These are phyloP conservation scores for Dicrostonyx torquatus DNA, from an alignment of 2,797 vertebrate genomes.

Conservation along the genomic window DNA sequence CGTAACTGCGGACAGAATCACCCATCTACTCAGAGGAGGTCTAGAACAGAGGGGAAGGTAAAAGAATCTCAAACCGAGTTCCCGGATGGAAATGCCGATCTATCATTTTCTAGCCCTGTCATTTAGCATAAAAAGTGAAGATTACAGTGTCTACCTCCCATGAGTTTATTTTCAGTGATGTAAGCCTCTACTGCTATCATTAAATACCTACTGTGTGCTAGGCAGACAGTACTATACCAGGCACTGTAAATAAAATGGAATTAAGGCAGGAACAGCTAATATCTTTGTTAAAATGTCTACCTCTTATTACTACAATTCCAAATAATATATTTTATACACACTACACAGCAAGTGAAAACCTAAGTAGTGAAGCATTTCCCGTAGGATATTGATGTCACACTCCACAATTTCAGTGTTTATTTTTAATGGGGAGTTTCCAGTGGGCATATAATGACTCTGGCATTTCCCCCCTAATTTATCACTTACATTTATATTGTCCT, in stretches of 20 bases:
- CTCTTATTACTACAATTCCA: conserved; percentile 32
- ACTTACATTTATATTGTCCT: conserved; percentile 33
- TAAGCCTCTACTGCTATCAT: not conserved
- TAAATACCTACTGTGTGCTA: not conserved
- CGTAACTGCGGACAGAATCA: not conserved
- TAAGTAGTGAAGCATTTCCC: conserved; percentile 31
- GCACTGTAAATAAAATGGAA: conserved; percentile 9
- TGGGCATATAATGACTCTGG: conserved; percentile 21
- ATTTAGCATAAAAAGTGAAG: conserved; percentile 46
- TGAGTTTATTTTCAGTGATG: not conserved
- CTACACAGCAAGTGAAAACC: conserved; percentile 50
- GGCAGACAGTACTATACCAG: not conserved
- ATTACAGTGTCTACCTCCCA: not conserved
- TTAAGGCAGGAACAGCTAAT: not conserved
- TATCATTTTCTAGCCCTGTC: not conserved
- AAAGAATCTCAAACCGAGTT: conserved; percentile 17
- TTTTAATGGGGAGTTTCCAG: conserved; percentile 45
- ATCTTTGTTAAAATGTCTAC: conserved; percentile 5
- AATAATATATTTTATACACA: conserved; percentile 27
- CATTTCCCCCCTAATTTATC: conserved; percentile 42
- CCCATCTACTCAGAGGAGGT: not conserved
- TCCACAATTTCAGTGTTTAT: conserved; percentile 10
- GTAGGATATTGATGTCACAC: not conserved
- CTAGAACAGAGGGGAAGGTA: not conserved
- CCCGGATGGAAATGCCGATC: not conserved